A percentile compares a stretch with the other conserved stretches of the same genome.
These are phyloP conservation scores for Cetoscarus ocellatus DNA, from an alignment of 2,797 vertebrate genomes.

Conservation along the genomic window DNA sequence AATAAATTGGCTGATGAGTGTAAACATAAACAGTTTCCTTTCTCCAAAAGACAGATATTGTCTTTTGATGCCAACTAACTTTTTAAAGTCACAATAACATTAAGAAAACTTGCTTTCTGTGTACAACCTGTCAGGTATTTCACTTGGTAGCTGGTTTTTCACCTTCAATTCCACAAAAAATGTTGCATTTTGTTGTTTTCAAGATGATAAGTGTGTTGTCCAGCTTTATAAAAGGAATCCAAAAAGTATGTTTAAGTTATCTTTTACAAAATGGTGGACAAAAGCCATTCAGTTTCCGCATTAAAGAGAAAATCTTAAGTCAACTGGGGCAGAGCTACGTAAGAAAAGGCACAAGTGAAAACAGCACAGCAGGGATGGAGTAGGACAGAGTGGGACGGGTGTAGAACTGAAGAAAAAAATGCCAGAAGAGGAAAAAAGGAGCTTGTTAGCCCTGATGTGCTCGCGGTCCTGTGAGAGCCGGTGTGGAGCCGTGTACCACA, in stretches of 20 bases:
- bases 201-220: not conserved
- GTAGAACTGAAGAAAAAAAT: constrained; percentile 50
- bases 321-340: constrained; percentile 31
- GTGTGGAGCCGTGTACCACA: constrained; percentile 55
- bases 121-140: too few species aligned
- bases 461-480: constrained; percentile 63
- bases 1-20: too few species aligned
- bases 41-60: too few species aligned
- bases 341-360: constrained; percentile 19
- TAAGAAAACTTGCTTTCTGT: too few species aligned
- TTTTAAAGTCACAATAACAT: too few species aligned
- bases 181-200: too few species aligned
- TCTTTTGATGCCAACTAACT: too few species aligned
- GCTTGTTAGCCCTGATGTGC: constrained; percentile 72
- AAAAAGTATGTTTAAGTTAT: not conserved
- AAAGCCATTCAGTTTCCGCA: constrained; percentile 6
- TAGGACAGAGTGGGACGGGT: constrained; percentile 54
- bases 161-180: too few species aligned
- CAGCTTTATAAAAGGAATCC: not conserved
- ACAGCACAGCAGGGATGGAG: constrained; percentile 33
- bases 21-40: too few species aligned
- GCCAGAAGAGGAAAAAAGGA: constrained; percentile 37
- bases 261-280: constrained; percentile 6
- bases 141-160: too few species aligned
- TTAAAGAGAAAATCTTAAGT: constrained; percentile 31